Conservation (phyloP, 2,113 vertebrate species). For the Aptenodytes forsteri region DNA sequence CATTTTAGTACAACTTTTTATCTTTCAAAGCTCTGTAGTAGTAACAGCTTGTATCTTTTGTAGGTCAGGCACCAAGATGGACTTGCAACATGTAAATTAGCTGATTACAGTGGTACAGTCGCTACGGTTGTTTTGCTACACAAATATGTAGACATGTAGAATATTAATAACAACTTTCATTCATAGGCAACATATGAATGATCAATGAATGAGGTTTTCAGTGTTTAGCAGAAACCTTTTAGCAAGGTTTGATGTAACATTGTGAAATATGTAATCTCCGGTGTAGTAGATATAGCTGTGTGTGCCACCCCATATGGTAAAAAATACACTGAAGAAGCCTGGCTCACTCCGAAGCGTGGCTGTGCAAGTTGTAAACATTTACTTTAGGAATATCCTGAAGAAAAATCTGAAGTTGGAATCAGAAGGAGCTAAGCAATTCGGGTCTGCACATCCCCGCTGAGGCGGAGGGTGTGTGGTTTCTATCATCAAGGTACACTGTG, state of each 20-base stretch:
- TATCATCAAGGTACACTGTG: not conserved
- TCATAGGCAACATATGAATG: not conserved
- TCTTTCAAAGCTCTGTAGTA: not conserved
- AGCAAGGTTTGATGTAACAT: not conserved
- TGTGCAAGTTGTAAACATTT: not conserved
- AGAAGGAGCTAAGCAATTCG: not conserved
- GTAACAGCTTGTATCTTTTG: not conserved
- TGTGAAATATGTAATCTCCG: not conserved
- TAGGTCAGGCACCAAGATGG: not conserved
- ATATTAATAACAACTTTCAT: slow-evolving; percentile 23
- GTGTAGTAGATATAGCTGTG: not conserved
- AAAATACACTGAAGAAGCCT: not conserved
- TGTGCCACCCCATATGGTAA: not conserved
- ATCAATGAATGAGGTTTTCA: not conserved
- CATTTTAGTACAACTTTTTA: not conserved
- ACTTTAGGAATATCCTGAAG: not conserved
- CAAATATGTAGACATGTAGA: not conserved
- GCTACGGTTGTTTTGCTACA: not conserved
- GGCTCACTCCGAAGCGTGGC: not conserved
- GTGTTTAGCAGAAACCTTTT: not conserved
- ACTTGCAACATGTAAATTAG: not conserved
- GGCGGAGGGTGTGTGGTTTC: rapidly evolving
- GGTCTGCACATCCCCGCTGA: not conserved
- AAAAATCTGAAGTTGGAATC: not conserved
- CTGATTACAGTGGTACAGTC: not conserved